Evolutionary conservation across 1,140 invertebrate genomes (phyloP).

Genomic region (Pachyrhynchus sulphureomaculatus): DNA sequence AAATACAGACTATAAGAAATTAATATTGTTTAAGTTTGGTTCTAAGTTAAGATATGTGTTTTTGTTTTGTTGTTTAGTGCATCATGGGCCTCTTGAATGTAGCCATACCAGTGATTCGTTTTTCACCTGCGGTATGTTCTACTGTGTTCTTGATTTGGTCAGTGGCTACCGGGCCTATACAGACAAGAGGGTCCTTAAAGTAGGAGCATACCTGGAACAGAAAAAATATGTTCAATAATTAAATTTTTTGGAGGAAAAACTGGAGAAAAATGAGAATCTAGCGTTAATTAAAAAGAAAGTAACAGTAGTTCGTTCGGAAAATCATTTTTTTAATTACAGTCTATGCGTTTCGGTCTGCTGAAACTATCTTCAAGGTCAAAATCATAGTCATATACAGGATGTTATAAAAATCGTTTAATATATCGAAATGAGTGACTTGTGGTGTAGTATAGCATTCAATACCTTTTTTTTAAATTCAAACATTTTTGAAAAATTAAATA

Average conservation of each 20-base stretch:
- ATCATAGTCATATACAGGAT: no score
- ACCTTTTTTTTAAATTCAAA: no score
- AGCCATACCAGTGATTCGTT: conserved; percentile 64
- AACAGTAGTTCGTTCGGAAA: no score
- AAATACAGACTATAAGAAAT: background rate
- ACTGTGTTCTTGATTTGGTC: conserved; percentile 67
- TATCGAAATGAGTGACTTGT: no score
- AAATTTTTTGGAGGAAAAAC: no score
- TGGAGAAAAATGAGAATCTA: background rate
- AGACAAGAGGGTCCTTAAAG: conserved; percentile 86
- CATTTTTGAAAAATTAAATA: no score
- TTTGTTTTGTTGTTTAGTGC: conserved; percentile 52
- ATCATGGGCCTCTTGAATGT: conserved; percentile 56
- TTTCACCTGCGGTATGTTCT: conserved; percentile 77
- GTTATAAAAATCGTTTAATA: no score
- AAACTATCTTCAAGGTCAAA: no score
- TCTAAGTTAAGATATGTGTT: conserved; percentile 9
- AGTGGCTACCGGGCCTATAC: conserved; percentile 80
- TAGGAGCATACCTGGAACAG: conserved; percentile 76
- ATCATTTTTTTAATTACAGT: no score
- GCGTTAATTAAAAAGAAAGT: no score
- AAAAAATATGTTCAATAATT: background rate
- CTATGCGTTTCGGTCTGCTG: no score
- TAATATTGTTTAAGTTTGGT: background rate
- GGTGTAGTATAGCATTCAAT: no score